Percentiles rank a stretch among this genome's conserved stretches.
Evolutionary conservation across 2,113 vertebrate genomes (phyloP).

Genomic region (Donacobius atricapilla): DNA sequence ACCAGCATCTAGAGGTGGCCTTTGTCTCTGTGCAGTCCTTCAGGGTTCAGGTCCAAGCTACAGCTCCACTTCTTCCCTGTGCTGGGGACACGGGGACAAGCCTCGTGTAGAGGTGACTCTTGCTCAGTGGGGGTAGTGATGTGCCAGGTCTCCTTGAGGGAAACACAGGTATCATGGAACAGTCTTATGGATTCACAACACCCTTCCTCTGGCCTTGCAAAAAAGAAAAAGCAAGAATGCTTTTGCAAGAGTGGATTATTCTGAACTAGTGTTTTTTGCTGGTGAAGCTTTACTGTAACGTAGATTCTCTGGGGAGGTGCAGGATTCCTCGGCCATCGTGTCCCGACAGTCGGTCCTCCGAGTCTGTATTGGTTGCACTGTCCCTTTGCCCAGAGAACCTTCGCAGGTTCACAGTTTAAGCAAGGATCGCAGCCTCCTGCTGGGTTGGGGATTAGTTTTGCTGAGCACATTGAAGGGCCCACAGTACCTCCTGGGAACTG

Average conservation of each 20-base stretch:
- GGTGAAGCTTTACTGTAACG: background rate
- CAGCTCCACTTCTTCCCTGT: background rate
- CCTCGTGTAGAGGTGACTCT: background rate
- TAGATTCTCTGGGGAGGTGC: background rate
- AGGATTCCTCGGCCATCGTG: background rate
- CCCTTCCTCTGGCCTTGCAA: background rate
- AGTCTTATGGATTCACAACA: accelerated
- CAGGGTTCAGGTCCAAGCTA: background rate
- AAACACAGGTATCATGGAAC: background rate
- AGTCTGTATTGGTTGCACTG: background rate
- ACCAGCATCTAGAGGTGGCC: background rate
- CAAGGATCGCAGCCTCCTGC: conserved; percentile 23
- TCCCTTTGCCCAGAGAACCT: background rate
- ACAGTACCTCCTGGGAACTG: conserved; percentile 67
- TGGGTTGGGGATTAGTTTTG: conserved; percentile 35
- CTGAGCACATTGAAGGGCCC: conserved; percentile 60
- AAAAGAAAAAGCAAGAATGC: background rate
- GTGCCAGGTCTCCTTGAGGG: background rate
- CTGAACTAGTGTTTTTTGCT: background rate
- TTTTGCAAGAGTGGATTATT: background rate
- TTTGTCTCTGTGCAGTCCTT: background rate
- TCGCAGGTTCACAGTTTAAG: conserved; percentile 47
- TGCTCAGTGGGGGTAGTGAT: background rate
- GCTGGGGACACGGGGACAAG: background rate
- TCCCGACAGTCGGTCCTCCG: accelerated